A percentile compares a stretch with the other conserved stretches of the same genome.
phyloP scores from a whole-genome alignment of 1,140 invertebrate genomes.

The Euura saliciscinereae region DNA sequence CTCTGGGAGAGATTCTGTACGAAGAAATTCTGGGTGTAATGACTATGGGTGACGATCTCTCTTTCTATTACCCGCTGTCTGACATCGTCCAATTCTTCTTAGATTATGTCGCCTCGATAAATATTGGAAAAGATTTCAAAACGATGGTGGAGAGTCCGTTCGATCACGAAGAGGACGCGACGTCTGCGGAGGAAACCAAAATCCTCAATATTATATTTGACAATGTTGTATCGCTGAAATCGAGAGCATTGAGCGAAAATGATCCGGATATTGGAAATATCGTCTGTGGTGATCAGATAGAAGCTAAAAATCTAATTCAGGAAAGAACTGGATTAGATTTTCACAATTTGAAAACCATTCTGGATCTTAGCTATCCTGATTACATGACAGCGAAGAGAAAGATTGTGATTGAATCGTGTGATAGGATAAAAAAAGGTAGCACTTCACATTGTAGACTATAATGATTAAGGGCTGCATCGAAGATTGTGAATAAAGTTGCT shows the following conservation, averaged over 20 bases:
- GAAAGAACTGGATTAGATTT: slow-evolving; percentile 22
- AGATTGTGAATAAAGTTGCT: slow-evolving; percentile 6
- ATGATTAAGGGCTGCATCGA: slow-evolving; percentile 10
- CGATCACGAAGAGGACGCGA: slow-evolving; percentile 33
- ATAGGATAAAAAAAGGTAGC: neutral
- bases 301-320: slow-evolving; percentile 26
- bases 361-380: slow-evolving; percentile 32
- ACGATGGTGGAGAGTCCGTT: slow-evolving; percentile 35
- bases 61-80: neutral
- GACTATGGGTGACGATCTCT: neutral
- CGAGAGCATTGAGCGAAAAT: slow-evolving; percentile 9
- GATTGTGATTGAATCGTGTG: slow-evolving; percentile 24
- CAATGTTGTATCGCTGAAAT: slow-evolving; percentile 9
- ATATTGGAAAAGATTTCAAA: slow-evolving; percentile 1
- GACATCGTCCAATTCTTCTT: slow-evolving; percentile 1
- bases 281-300: slow-evolving; percentile 19
- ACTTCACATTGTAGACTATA: slow-evolving; percentile 3
- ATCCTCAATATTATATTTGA: slow-evolving; percentile 34
- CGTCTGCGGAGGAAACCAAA: slow-evolving; percentile 39
- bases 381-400: slow-evolving; percentile 36
- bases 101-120: neutral
- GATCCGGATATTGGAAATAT: neutral
- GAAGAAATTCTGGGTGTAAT: slow-evolving; percentile 11
- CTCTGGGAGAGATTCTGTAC: slow-evolving; percentile 7
- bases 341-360: slow-evolving; percentile 26